Percentiles rank a stretch among this genome's conserved stretches.
These are phyloP conservation scores for Geotrypetes seraphini DNA, from an alignment of 2,797 vertebrate species.

Conservation along the genomic window DNA sequence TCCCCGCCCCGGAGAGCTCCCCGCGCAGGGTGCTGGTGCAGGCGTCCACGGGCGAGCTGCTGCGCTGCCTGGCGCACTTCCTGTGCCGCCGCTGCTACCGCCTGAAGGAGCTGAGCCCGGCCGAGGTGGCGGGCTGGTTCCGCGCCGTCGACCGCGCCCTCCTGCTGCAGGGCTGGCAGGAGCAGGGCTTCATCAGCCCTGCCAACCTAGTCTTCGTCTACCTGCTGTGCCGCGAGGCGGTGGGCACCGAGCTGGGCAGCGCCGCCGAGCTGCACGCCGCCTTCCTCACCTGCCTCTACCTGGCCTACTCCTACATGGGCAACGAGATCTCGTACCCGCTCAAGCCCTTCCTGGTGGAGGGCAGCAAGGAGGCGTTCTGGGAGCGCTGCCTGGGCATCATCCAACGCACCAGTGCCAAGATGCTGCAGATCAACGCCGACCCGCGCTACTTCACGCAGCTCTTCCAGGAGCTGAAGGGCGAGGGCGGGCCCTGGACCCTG, in stretches of 20 bases:
- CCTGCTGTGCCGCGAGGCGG: slow-evolving; percentile 80
- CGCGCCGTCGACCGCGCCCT: slow-evolving; percentile 90
- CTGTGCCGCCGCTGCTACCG: slow-evolving; percentile 84
- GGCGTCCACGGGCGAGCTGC: slow-evolving; percentile 90
- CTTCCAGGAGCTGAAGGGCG: slow-evolving; percentile 93
- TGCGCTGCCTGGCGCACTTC: slow-evolving; percentile 87
- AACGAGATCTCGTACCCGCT: slow-evolving; percentile 97
- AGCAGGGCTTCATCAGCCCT: slow-evolving; percentile 92
- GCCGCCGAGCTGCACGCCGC: slow-evolving; percentile 78
- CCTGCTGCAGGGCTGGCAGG: slow-evolving; percentile 94
- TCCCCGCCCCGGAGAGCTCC: slow-evolving; percentile 55
- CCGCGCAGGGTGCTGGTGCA: slow-evolving; percentile 83
- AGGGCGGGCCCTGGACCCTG: slow-evolving; percentile 61
- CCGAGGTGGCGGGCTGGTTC: slow-evolving; percentile 88
- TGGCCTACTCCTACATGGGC: slow-evolving; percentile 96
- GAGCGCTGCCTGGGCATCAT: slow-evolving; percentile 84
- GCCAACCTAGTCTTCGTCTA: slow-evolving; percentile 95
- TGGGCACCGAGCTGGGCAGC: slow-evolving; percentile 61
- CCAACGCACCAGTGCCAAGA: slow-evolving; percentile 82
- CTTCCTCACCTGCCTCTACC: slow-evolving; percentile 92
- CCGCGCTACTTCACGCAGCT: slow-evolving; percentile 96
- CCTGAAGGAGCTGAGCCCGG: slow-evolving; percentile 77
- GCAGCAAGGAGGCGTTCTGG: slow-evolving; percentile 91
- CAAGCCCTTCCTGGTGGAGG: slow-evolving; percentile 87
- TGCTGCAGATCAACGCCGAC: slow-evolving; percentile 91